These are phyloP conservation scores for Cerastoderma edule DNA, from an alignment of 2,888 invertebrate genomes.

Conservation along the genomic window DNA sequence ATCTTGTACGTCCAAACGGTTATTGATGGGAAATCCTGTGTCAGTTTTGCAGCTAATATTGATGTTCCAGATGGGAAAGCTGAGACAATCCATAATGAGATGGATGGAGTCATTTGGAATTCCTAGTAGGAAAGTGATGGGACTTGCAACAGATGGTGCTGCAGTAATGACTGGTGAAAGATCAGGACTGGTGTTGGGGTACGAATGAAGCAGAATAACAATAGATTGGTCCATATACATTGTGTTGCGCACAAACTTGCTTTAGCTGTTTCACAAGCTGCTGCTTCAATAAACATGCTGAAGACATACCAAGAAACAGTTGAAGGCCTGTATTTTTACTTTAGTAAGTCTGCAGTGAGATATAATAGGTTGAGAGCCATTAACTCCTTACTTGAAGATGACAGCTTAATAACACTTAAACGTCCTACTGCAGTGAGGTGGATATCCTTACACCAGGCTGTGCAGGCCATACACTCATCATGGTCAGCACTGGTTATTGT, in stretches of 20 bases:
- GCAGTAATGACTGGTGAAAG: constrained; percentile 25
- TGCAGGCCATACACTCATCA: constrained; percentile 22
- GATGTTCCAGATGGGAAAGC: constrained; percentile 16
- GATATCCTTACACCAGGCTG: constrained; percentile 24
- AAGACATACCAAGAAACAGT: constrained; percentile 19
- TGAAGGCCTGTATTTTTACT: constrained; percentile 19
- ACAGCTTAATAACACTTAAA: constrained; percentile 22
- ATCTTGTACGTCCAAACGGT: constrained; percentile 27
- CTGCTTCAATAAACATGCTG: constrained; percentile 8
- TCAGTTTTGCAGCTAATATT: constrained; percentile 23
- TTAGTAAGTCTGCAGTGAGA: constrained; percentile 19
- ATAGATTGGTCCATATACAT: constrained; percentile 12
- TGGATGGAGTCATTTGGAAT: constrained; percentile 19
- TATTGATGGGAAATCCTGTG: constrained; percentile 10
- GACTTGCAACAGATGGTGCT: constrained; percentile 23
- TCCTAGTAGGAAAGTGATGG: constrained; percentile 11
- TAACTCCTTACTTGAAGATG: constrained; percentile 16
- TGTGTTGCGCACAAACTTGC: constrained; percentile 27
- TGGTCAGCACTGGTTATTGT: constrained; percentile 20
- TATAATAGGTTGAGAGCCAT: constrained; percentile 25
- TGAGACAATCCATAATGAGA: constrained; percentile 13
- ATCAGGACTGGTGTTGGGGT: constrained; percentile 11
- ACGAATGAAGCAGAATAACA: constrained; percentile 23
- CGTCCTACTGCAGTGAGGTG: constrained; percentile 19
- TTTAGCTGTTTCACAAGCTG: constrained; percentile 20